These are phyloP conservation scores for Mus spretus DNA, from an alignment of 2,797 vertebrate species.

Conservation along the genomic window DNA sequence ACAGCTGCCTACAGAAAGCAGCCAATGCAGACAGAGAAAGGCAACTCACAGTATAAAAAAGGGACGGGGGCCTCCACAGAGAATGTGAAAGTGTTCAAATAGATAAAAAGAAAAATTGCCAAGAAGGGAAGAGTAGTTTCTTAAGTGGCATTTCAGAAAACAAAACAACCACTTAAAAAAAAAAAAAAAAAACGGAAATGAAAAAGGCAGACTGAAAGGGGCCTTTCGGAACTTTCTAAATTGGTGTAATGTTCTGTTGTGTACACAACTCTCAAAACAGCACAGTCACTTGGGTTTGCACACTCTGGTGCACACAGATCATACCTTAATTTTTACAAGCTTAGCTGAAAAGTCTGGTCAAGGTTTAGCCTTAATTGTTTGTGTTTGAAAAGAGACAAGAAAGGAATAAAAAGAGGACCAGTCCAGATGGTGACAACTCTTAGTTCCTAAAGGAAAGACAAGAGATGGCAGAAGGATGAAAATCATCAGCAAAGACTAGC, in stretches of 20 bases:
- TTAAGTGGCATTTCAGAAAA: slow-evolving; percentile 65
- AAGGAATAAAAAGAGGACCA: slow-evolving; percentile 24
- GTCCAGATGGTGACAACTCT: not conserved
- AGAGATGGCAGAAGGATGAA: not conserved
- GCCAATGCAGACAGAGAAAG: not conserved
- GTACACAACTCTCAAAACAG: slow-evolving; percentile 14
- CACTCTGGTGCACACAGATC: not conserved
- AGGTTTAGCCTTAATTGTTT: slow-evolving; percentile 22
- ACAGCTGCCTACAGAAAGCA: slow-evolving; percentile 33
- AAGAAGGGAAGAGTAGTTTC: slow-evolving; percentile 29
- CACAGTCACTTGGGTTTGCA: slow-evolving; percentile 14
- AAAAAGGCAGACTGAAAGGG: slow-evolving; percentile 46
- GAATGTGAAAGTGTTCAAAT: slow-evolving; percentile 4
- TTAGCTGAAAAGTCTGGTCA: slow-evolving; percentile 18
- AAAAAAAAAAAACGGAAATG: not conserved
- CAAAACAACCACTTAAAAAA: not conserved
- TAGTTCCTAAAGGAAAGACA: slow-evolving; percentile 15
- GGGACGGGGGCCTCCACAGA: not conserved
- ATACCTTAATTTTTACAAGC: not conserved
- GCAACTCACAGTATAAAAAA: not conserved
- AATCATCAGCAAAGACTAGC: slow-evolving; percentile 27
- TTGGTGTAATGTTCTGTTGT: not conserved
- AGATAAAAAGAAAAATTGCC: slow-evolving; percentile 29
- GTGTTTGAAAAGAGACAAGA: slow-evolving; percentile 41
- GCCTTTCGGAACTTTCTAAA: not conserved